phyloP scores from a whole-genome alignment of 2,113 vertebrate species.

The Cephalopterus ornatus region DNA sequence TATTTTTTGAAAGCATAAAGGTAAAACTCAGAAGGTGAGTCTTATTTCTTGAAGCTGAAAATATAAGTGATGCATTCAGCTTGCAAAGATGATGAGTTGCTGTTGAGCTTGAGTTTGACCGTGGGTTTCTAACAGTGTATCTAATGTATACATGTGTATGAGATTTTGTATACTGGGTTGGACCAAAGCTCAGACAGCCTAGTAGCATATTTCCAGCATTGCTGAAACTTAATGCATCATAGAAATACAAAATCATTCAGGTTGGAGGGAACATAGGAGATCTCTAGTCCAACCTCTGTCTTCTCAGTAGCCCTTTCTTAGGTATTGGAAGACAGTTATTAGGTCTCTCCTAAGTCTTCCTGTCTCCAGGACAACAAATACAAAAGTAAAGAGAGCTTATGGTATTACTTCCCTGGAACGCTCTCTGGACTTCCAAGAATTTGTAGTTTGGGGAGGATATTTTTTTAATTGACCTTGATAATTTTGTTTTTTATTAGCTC shows the following conservation, averaged over 20 bases:
- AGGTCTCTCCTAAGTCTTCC: accelerated
- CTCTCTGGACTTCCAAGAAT: background rate
- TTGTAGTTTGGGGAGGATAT: background rate
- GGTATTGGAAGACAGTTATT: background rate
- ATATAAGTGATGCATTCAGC: background rate
- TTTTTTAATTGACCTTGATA: background rate
- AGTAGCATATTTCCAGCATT: background rate
- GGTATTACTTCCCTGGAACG: background rate
- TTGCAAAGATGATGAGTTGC: background rate
- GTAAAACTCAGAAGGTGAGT: background rate
- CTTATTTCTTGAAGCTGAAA: background rate
- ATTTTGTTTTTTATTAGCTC: background rate
- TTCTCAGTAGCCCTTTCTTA: background rate
- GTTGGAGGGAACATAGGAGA: background rate
- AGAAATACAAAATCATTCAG: background rate
- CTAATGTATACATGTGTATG: background rate
- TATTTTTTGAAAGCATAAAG: background rate
- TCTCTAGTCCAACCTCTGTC: background rate
- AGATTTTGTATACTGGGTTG: background rate
- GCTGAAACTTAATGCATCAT: background rate
- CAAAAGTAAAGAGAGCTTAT: background rate
- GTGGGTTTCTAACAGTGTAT: background rate
- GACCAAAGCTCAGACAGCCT: background rate
- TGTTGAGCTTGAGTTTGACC: background rate
- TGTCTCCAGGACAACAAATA: background rate